Base-by-base conservation (phyloP, 2,113 vertebrate species). In the Bubo bubo region DNA sequence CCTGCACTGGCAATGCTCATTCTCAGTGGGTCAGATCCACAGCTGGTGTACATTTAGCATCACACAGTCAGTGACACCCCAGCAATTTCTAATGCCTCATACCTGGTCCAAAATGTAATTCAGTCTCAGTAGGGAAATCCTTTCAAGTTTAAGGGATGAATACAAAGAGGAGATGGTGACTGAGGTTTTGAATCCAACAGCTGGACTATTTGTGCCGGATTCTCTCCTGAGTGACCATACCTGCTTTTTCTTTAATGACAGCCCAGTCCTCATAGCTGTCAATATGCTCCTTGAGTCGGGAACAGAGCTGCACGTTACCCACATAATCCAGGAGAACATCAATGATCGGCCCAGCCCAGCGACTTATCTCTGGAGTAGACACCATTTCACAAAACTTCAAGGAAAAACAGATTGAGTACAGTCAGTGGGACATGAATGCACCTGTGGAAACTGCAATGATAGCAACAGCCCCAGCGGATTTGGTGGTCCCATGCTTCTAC, bases 311-410 rank as follows among this genome's bases (percentile, higher is more conserved):
- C 90, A 99, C 99, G 0, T 99, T 99, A 56, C 98, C 99, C 52
- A 99, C 99, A 2, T 99, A 99, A 97, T 99, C 99, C 97, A 99
- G 98, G 37, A 99, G 98, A 93, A 99, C 85, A n/a, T 99, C 99
- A 3, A 99, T 96, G 88, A 99, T 97, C 0, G 99, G 99, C n/a
- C 99, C 99, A 0, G 99, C 99, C 98, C 98, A 98, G 89, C 98
- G 97, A 95, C 98, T 98, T 86, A 99, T 98, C 75, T 98, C 97
- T 1, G 98, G 97, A n/a, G 99, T 96, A 2, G 99, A 99, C 91
- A 99, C 97, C 98, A 99, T 98, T 96, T 99, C 99, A 89, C 99
- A 99, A 96, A 99, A 99, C 99, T 99, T 97, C 26, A 95, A 96
- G 64, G 80, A 56, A 96, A 88, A 92, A 72, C 19, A 93, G 6